Percentiles rank a stretch among this genome's conserved stretches.
phyloP scores from a whole-genome alignment of 2,888 invertebrate genomes.

The Metellina segmentata region DNA sequence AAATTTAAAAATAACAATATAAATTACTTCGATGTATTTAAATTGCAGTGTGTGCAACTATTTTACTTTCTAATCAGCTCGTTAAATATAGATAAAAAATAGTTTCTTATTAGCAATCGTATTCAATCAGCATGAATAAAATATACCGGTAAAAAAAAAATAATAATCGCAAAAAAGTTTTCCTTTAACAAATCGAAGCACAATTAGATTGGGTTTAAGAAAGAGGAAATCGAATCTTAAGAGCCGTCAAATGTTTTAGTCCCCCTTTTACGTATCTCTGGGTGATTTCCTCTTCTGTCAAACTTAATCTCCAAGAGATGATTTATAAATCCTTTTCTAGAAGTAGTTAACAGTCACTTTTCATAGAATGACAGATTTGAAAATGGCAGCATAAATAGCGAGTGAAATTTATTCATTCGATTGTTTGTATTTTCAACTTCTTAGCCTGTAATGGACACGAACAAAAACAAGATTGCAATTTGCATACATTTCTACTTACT shows the following conservation, averaged over 20 bases:
- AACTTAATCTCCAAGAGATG: constrained; percentile 24
- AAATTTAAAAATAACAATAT: too few relatives aligned
- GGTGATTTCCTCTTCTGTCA: constrained; percentile 15
- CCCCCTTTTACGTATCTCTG: not conserved
- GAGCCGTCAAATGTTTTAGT: not conserved
- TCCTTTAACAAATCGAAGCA: too few relatives aligned
- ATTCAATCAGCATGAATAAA: too few relatives aligned
- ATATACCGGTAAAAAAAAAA: too few relatives aligned
- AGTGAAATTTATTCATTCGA: not conserved
- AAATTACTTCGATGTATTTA: too few relatives aligned
- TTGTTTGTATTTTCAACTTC: not conserved
- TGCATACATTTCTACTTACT: not conserved
- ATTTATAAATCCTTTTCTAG: constrained; percentile 39
- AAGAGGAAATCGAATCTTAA: not conserved
- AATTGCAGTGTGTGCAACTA: too few relatives aligned
- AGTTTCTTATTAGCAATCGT: too few relatives aligned
- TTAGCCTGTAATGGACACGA: not conserved
- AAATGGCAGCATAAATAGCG: not conserved
- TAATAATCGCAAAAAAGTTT: too few relatives aligned
- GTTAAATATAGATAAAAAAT: too few relatives aligned
- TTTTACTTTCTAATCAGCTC: too few relatives aligned
- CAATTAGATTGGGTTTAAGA: not conserved
- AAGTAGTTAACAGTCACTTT: constrained; percentile 11
- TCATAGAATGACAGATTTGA: not conserved
- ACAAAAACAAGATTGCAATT: not conserved